Evolutionary conservation across 30 jellyfish, hydroid and myxozoan genomes (phyloP).

Genomic region (Sanderia malayensis): DNA sequence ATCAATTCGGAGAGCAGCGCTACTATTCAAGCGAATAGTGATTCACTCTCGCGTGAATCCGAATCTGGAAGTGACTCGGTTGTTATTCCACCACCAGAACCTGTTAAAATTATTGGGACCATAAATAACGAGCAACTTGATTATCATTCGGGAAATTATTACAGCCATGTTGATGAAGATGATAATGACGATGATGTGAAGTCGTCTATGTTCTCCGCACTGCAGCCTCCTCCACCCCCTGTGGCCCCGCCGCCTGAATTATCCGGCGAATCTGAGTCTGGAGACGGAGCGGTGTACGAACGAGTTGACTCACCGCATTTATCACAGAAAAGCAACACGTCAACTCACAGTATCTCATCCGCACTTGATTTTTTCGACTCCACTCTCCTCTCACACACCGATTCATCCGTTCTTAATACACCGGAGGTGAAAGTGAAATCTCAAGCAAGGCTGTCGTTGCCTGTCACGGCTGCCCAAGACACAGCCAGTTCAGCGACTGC

Average conservation of each 20-base stretch:
- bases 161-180: conserved; percentile 8
- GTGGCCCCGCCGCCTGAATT: not conserved
- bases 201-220: conserved; percentile 31
- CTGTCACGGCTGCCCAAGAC: conserved; percentile 20
- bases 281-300: not conserved
- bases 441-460: conserved; percentile 34
- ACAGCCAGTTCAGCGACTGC: no score
- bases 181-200: conserved; percentile 15
- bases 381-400: conserved; percentile 53
- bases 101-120: not conserved
- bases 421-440: conserved; percentile 3
- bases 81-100: conserved; percentile 42
- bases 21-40: conserved; percentile 27
- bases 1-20: conserved; percentile 24
- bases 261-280: conserved; percentile 1
- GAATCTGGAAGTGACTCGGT: conserved; percentile 36
- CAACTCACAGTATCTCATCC: conserved; percentile 50
- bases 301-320: conserved; percentile 29
- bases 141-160: conserved; percentile 1
- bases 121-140: conserved; percentile 7
- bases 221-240: conserved; percentile 40
- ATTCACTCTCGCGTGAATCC: conserved; percentile 1
- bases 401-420: not conserved
- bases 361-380: conserved; percentile 64
- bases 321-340: conserved; percentile 30